Conservation (phyloP, 2,113 vertebrate species). For the Barbus barbus region DNA sequence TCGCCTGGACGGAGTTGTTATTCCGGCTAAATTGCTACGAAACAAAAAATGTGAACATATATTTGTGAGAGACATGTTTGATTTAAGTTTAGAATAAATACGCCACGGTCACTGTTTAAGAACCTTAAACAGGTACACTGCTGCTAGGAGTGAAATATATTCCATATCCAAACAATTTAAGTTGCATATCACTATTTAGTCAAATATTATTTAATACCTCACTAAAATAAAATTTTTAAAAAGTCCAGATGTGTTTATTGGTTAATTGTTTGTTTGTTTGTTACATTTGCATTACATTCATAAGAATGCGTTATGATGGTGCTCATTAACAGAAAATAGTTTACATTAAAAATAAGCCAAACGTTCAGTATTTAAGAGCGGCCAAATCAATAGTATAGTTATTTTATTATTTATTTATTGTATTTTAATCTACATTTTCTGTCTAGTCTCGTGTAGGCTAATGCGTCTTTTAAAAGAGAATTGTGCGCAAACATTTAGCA, state of each 20-base stretch:
- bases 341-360: background rate
- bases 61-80: background rate
- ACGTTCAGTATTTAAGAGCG: too few species aligned
- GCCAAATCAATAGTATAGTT: background rate
- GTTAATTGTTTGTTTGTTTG: background rate
- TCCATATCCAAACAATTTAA: background rate
- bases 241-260: too few species aligned
- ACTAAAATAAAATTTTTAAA: too few species aligned
- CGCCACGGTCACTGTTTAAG: background rate
- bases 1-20: conserved; percentile 90
- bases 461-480: background rate
- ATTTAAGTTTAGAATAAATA: background rate
- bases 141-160: background rate
- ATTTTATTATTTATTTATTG: background rate
- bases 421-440: background rate
- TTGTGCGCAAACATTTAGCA: background rate
- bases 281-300: background rate
- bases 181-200: too few species aligned
- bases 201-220: too few species aligned
- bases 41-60: background rate
- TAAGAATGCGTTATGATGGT: background rate
- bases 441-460: background rate
- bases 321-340: background rate
- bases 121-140: too few species aligned
- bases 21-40: conserved; percentile 89